These are phyloP conservation scores for Cheilosia pagana DNA, from an alignment of 2,888 invertebrate species.

Conservation along the genomic window DNA sequence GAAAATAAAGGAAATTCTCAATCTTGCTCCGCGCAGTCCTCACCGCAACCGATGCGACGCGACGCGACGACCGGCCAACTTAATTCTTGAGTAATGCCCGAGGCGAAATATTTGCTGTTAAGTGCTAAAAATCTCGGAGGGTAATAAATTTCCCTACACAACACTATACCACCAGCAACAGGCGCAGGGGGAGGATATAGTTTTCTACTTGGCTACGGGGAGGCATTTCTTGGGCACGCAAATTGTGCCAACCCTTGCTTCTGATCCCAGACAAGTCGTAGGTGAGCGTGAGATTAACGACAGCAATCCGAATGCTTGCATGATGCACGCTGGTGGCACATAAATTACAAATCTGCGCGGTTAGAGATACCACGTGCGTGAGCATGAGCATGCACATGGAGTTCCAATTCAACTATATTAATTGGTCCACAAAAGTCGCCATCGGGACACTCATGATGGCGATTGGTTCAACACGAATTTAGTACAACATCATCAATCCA, in stretches of 20 bases:
- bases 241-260: conserved; percentile 58
- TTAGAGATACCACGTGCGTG: conserved; percentile 53
- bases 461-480: conserved; percentile 10
- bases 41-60: not conserved
- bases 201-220: conserved; percentile 24
- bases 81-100: conserved; percentile 64
- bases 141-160: conserved; percentile 64
- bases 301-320: conserved; percentile 59
- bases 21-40: not conserved
- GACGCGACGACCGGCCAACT: conserved; percentile 32
- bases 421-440: conserved; percentile 58
- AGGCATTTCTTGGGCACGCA: conserved; percentile 51
- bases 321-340: conserved; percentile 68
- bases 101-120: conserved; percentile 73
- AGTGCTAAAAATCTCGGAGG: conserved; percentile 73
- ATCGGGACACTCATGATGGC: not conserved
- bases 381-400: conserved; percentile 61
- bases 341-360: conserved; percentile 67
- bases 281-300: conserved; percentile 58
- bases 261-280: conserved; percentile 38
- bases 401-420: conserved; percentile 44
- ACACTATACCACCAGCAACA: not conserved
- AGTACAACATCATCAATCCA: conserved; percentile 18
- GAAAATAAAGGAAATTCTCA: conserved; percentile 55
- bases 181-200: conserved; percentile 28